Percentiles rank a stretch among this genome's conserved stretches.
These are phyloP conservation scores for Holacanthella duospinosa DNA, from an alignment of 2,888 invertebrate species.

Conservation along the genomic window DNA sequence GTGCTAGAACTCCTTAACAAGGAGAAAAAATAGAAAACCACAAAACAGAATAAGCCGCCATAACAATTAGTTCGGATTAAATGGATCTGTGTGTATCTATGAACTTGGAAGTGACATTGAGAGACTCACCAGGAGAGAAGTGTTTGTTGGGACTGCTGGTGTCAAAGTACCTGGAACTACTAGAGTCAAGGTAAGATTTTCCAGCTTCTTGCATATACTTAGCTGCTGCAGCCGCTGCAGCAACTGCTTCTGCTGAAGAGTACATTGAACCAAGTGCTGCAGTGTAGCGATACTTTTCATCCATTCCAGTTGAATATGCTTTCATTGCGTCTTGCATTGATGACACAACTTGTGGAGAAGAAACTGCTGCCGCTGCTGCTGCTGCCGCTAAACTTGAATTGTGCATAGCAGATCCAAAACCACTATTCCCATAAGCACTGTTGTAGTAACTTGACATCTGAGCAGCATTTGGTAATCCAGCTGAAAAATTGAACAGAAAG, in stretches of 20 bases:
- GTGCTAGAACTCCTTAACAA: no score
- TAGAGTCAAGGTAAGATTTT: slow-evolving; percentile 34
- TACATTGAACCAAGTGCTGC: slow-evolving; percentile 35
- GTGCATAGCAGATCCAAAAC: slow-evolving; percentile 36
- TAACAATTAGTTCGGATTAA: neutral
- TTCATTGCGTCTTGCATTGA: slow-evolving; percentile 38
- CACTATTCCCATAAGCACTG: slow-evolving; percentile 32
- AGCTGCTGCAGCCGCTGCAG: slow-evolving; percentile 25
- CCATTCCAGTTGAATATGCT: slow-evolving; percentile 37
- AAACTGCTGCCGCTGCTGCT: slow-evolving; percentile 38
- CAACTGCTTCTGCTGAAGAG: slow-evolving; percentile 31
- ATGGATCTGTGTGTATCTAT: neutral
- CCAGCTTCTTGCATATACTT: slow-evolving; percentile 30
- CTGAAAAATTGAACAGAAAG: slow-evolving; percentile 14
- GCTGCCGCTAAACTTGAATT: slow-evolving; percentile 36
- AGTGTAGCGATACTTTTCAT: slow-evolving; percentile 38
- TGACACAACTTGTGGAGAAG: slow-evolving; percentile 33
- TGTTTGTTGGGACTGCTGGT: slow-evolving; percentile 31
- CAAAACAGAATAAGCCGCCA: no score
- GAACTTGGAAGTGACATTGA: neutral
- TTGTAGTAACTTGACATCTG: slow-evolving; percentile 38
- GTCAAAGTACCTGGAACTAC: slow-evolving; percentile 31
- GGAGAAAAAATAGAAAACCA: no score
- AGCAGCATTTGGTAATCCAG: slow-evolving; percentile 36
- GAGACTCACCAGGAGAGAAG: slow-evolving; percentile 36